phyloP scores from a whole-genome alignment of 2,888 invertebrate genomes.

The Monopis laevigella region DNA sequence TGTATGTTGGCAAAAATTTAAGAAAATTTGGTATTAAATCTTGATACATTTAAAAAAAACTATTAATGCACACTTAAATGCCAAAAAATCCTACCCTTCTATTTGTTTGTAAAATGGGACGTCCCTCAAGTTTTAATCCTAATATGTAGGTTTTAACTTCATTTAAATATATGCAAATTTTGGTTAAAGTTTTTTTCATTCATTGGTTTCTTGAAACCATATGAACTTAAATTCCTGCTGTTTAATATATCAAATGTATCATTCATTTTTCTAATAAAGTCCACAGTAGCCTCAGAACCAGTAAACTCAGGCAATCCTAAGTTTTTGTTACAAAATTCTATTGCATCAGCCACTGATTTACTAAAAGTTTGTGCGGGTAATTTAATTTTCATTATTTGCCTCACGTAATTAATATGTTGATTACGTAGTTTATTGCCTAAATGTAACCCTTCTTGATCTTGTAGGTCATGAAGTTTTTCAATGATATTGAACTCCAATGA shows the following conservation, averaged over 20 bases:
- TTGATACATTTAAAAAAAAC: constrained; percentile 10
- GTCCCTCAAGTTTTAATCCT: neutral
- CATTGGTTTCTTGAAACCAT: constrained; percentile 1
- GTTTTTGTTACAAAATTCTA: constrained; percentile 8
- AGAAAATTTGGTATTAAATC: constrained; percentile 3
- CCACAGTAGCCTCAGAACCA: neutral
- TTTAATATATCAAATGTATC: no score
- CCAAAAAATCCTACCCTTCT: constrained; percentile 15
- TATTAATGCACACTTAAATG: constrained; percentile 12
- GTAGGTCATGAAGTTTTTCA: neutral
- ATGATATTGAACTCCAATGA: neutral
- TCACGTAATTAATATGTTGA: neutral
- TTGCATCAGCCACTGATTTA: constrained; percentile 11
- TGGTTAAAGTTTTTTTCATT: neutral
- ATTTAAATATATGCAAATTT: neutral
- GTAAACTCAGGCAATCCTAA: neutral
- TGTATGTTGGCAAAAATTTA: constrained; percentile 14
- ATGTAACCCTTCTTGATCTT: constrained; percentile 1
- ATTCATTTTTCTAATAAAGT: neutral
- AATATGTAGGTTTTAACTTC: neutral
- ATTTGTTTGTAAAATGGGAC: neutral
- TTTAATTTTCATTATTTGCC: constrained; percentile 4
- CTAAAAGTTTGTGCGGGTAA: neutral
- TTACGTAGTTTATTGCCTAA: neutral
- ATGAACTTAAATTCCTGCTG: neutral